Conservation (phyloP, 2,797 vertebrate species). For the Prionace glauca region DNA sequence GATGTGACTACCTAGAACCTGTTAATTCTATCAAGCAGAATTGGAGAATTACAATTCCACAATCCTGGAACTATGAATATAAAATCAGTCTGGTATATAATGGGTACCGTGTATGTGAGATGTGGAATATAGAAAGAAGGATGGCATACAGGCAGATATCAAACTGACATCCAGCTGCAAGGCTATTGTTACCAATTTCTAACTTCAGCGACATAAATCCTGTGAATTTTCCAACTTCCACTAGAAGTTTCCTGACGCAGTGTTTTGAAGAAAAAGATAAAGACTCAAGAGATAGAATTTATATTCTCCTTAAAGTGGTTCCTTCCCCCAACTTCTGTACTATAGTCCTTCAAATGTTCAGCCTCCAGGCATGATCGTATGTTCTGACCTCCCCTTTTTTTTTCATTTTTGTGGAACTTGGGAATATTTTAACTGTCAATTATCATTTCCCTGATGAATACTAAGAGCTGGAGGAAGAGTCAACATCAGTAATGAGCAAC, state of each 20-base stretch:
- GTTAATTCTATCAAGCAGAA: background rate
- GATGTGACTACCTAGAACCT: background rate
- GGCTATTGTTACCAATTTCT: background rate
- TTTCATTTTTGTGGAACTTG: background rate
- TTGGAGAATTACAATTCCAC: background rate
- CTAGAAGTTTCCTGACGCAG: background rate
- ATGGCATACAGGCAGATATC: background rate
- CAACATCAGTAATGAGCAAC: conserved; percentile 19
- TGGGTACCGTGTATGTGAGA: background rate
- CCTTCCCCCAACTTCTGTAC: background rate
- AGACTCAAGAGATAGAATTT: background rate
- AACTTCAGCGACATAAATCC: background rate
- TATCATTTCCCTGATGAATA: conserved; percentile 16
- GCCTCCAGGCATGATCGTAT: background rate
- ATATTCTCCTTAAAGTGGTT: conserved; percentile 12
- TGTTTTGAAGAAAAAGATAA: background rate
- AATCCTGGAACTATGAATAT: background rate
- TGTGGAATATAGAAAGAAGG: background rate
- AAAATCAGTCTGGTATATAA: background rate
- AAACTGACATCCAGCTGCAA: background rate
- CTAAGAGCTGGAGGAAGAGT: background rate
- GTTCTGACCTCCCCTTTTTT: background rate
- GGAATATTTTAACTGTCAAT: conserved; percentile 16
- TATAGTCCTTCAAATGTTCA: conserved; percentile 18
- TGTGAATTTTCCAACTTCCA: background rate